A percentile compares a stretch with the other conserved stretches of the same genome.
phyloP scores from a whole-genome alignment of 2,888 invertebrate species.

The Leucozona laternaria region DNA sequence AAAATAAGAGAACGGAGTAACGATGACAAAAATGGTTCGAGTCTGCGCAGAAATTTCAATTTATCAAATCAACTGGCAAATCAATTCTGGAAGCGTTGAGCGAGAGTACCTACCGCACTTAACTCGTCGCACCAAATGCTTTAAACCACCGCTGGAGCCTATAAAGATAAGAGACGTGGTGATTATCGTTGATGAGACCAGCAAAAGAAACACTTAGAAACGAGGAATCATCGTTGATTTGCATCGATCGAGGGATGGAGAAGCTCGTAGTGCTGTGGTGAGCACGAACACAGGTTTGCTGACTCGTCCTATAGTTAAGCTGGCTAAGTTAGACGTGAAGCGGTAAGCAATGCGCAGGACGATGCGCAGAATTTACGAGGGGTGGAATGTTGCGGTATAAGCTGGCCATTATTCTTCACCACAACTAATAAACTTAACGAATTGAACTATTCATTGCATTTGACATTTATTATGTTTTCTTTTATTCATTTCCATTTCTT shows the following conservation, averaged over 20 bases:
- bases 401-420: no score
- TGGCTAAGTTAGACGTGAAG: no score
- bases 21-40: slow-evolving; percentile 46
- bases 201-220: slow-evolving; percentile 32
- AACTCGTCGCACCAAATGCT: not conserved
- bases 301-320: no score
- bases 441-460: no score
- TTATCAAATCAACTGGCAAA: not conserved
- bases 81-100: no score
- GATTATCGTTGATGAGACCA: slow-evolving; percentile 63
- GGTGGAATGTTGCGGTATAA: not conserved
- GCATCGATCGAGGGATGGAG: slow-evolving; percentile 43
- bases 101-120: not conserved
- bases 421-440: no score
- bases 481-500: no score
- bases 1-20: slow-evolving; percentile 44
- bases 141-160: not conserved
- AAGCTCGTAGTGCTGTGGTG: slow-evolving; percentile 62
- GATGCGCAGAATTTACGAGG: slow-evolving; percentile 50
- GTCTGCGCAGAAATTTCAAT: slow-evolving; percentile 28
- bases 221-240: slow-evolving; percentile 55
- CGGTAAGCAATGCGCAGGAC: not conserved
- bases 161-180: slow-evolving; percentile 38
- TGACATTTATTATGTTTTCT: no score
- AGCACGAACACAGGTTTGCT: slow-evolving; percentile 22